Evolutionary conservation across 2,888 invertebrate species (phyloP), one percentile per base, ranked within the genome.

Genomic region (Eretmocerus hayati): DNA sequence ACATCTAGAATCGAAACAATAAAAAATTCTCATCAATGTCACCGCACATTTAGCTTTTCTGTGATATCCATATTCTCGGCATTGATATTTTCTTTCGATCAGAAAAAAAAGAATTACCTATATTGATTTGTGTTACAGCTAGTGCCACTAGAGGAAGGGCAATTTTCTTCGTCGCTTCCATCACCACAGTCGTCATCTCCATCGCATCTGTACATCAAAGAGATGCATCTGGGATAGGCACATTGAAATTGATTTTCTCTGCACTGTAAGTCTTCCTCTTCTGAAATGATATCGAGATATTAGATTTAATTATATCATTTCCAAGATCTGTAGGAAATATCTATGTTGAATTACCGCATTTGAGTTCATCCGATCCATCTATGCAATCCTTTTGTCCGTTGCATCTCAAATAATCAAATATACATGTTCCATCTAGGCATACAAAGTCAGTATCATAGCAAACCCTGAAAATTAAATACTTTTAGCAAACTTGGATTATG

Each of bases 121-220:
- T 81, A 87, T 64, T 87, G 85, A 54, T 81, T 83, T 4, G 78
- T 71, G 33, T 79, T 81, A 61, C 87, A 88, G 35, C 77, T 81
- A 5, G 59, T 47, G 1, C 81, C 80, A 1, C 79, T 78, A 60
- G 78, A 77, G 2, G 55, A 37, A 0, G 81, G 81, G 61, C 90
- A 90, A 53, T 84, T 80, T 61, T 86, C 84, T 64, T 90, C 90
- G 62, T 90, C 90, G 45, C 87, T 87, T 83, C 87, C 87, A 64
- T 91, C 90, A 0, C 85, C 88, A 61, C 90, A 90, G 64, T 91
- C 90, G 62, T 89, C 85, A 62, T 90, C 88, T 0, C 87, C 86
- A 58, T 91, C 90, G 64, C 90, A 90, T 53, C 83, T 81, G 64
- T 85, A 90, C 50, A 84, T 81, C 58, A 79, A 77, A 32, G 83